These are phyloP conservation scores for Drosophila mojavensis DNA, from an alignment of 1,140 invertebrate genomes.

Conservation along the genomic window DNA sequence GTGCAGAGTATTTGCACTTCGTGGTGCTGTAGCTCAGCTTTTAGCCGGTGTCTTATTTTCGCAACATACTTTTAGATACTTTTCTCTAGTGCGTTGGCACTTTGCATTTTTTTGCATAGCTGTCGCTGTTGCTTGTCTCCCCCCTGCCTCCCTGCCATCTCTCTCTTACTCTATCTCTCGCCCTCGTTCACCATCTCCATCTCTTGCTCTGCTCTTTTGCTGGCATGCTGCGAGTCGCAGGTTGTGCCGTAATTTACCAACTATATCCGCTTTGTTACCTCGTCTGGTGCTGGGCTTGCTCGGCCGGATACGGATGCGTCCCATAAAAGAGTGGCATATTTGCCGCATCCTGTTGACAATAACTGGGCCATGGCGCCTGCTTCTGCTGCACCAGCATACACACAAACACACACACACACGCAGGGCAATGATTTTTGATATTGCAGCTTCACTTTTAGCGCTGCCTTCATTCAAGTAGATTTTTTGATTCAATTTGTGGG, in stretches of 20 bases:
- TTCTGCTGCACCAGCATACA: slow-evolving; percentile 7
- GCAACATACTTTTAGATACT: slow-evolving; percentile 43
- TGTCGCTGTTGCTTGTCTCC: slow-evolving; percentile 1
- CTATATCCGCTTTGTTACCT: slow-evolving; percentile 71
- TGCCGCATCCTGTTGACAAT: slow-evolving; percentile 78
- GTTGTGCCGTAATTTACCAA: slow-evolving; percentile 74
- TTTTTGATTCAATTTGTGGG: background rate
- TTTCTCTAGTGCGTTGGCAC: slow-evolving; percentile 43
- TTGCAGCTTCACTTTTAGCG: slow-evolving; percentile 20
- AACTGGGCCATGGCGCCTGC: slow-evolving; percentile 45
- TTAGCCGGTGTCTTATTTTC: slow-evolving; percentile 30
- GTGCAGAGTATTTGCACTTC: background rate
- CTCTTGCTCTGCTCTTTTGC: background rate
- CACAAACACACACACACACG: slow-evolving; percentile 3
- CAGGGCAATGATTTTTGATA: slow-evolving; percentile 34
- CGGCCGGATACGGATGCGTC: slow-evolving; percentile 63
- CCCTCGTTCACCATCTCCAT: background rate
- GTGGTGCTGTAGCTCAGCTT: background rate
- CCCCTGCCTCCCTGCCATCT: background rate
- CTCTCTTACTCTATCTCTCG: background rate
- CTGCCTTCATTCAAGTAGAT: background rate
- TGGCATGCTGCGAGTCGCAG: slow-evolving; percentile 41
- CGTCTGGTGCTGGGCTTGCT: slow-evolving; percentile 17
- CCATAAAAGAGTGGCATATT: slow-evolving; percentile 77
- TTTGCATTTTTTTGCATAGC: slow-evolving; percentile 38